Evolutionary conservation across 2,797 vertebrate genomes (phyloP).

Genomic region (Zalophus californianus): DNA sequence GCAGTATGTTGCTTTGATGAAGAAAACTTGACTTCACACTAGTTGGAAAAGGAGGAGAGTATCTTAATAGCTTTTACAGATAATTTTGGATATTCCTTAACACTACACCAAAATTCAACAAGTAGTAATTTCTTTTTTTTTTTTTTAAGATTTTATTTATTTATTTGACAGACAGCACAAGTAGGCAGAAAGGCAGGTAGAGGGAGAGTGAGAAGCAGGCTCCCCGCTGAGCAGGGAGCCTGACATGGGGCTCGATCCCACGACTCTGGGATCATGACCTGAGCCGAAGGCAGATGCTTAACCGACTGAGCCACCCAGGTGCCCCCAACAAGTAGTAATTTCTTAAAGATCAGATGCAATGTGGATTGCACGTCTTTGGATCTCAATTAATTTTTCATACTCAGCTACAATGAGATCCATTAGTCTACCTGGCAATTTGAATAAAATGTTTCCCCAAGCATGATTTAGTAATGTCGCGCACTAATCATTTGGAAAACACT

Average conservation of each 20-base stretch:
- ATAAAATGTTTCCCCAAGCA: neutral
- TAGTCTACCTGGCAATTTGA: neutral
- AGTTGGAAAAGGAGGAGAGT: neutral
- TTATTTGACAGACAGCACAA: too few relatives aligned
- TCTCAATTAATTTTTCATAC: neutral
- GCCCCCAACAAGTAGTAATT: neutral
- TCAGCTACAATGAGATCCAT: neutral
- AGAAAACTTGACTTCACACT: neutral
- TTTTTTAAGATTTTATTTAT: too few relatives aligned
- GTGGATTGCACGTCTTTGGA: neutral
- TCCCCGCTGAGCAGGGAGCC: too few relatives aligned
- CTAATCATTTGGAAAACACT: slow-evolving; percentile 35
- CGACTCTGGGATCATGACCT: too few relatives aligned
- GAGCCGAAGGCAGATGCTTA: too few relatives aligned
- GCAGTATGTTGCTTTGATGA: neutral
- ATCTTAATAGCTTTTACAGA: neutral
- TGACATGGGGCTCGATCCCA: too few relatives aligned
- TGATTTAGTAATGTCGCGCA: neutral
- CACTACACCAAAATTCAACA: neutral
- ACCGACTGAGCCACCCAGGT: too few relatives aligned
- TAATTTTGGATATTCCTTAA: slow-evolving; percentile 9
- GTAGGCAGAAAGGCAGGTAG: too few relatives aligned
- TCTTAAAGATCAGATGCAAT: neutral
- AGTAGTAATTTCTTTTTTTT: neutral
- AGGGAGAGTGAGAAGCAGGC: too few relatives aligned